Conservation (phyloP, 2,888 invertebrate genomes). For the Ethmia dodecea region DNA sequence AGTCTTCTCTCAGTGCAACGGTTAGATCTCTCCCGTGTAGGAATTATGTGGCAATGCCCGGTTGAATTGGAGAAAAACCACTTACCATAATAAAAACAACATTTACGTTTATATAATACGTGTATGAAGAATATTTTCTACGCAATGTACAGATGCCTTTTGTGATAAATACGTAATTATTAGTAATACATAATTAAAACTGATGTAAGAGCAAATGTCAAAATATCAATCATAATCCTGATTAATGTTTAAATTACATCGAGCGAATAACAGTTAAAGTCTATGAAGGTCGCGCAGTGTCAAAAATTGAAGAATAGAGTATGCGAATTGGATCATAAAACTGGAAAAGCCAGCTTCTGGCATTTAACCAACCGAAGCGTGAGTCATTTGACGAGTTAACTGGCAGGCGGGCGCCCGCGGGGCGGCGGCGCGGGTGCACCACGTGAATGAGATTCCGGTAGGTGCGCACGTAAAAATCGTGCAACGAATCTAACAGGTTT, state of each 20-base stretch:
- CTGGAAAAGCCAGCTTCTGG: slow-evolving; percentile 74
- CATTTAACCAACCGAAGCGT: slow-evolving; percentile 68
- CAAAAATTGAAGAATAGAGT: slow-evolving; percentile 44
- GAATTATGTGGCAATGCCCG: too few relatives aligned
- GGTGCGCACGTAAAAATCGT: slow-evolving; percentile 78
- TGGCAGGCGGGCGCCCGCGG: slow-evolving; percentile 52
- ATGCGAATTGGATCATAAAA: slow-evolving; percentile 69
- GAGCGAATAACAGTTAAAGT: too few relatives aligned
- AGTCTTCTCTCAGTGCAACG: too few relatives aligned
- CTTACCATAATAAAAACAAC: too few relatives aligned
- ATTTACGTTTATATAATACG: too few relatives aligned
- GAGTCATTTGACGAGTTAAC: slow-evolving; percentile 76
- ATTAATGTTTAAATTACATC: too few relatives aligned
- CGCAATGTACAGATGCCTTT: too few relatives aligned
- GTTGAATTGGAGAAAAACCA: too few relatives aligned
- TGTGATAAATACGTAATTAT: too few relatives aligned
- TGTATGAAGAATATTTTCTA: too few relatives aligned
- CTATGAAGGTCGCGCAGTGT: not conserved
- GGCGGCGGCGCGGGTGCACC: slow-evolving; percentile 43
- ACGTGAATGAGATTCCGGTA: slow-evolving; percentile 77
- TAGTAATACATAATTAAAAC: not conserved
- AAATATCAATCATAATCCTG: too few relatives aligned
- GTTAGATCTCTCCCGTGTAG: too few relatives aligned
- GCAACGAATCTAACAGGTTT: slow-evolving; percentile 78
- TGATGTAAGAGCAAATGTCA: not conserved